These are phyloP conservation scores for Chelon labrosus DNA, from an alignment of 2,797 vertebrate genomes.

Conservation along the genomic window DNA sequence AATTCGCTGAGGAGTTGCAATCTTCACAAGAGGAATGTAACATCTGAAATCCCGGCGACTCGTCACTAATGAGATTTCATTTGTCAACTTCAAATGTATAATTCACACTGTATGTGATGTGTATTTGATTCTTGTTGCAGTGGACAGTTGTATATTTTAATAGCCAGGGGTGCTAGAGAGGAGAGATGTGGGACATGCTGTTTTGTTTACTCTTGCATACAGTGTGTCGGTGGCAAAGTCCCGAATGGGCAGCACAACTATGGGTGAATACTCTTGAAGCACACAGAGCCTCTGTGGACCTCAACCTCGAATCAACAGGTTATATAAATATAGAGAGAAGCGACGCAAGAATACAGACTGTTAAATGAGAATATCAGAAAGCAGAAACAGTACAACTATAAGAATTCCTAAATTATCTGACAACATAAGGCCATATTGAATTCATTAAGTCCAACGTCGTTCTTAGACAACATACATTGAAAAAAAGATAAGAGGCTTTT, in stretches of 20 bases:
- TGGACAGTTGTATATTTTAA: conserved; percentile 25
- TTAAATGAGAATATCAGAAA: background rate
- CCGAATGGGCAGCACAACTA: background rate
- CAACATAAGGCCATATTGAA: conserved; percentile 15
- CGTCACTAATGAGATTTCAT: conserved; percentile 41
- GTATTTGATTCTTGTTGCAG: conserved; percentile 20
- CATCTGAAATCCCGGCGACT: background rate
- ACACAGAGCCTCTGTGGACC: conserved; percentile 12
- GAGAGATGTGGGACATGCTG: conserved; percentile 14
- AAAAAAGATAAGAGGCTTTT: background rate
- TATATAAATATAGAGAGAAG: conserved; percentile 9
- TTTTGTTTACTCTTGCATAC: conserved; percentile 22
- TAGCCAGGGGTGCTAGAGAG: conserved; percentile 10
- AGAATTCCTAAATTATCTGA: background rate
- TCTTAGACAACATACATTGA: background rate
- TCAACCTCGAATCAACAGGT: conserved; percentile 9
- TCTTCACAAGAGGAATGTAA: conserved; percentile 14
- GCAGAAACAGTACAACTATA: background rate
- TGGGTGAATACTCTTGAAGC: conserved; percentile 20
- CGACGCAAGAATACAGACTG: background rate
- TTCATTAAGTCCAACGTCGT: background rate
- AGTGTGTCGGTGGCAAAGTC: conserved; percentile 18
- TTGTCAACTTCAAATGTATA: conserved; percentile 38
- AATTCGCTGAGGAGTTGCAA: conserved; percentile 7
- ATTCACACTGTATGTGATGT: conserved; percentile 36